Evolutionary conservation across 2,888 invertebrate genomes (phyloP), one percentile per base, ranked within the genome.

Genomic region (Meghimatium bilineatum): DNA sequence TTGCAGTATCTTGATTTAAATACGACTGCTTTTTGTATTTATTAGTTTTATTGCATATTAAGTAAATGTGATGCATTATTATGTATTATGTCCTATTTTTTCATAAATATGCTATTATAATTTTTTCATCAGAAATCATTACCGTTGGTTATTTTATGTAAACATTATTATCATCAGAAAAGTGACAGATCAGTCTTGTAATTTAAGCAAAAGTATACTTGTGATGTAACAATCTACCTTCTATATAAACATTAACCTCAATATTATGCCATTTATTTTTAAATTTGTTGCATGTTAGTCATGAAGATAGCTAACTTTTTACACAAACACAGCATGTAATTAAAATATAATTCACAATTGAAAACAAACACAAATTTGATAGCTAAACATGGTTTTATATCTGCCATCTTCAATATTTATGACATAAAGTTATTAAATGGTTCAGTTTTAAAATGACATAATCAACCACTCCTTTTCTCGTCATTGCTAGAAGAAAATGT

Each of bases 21-120:
- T 74, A 23, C 20, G 32, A 52, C 52, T 74, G 74, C 34, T 52
- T 20, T n/a, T 74, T 74, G n/a, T 74, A 56, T 49, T 74, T 74
- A 74, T 74, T 38, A 71, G 23, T 71, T 52, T 74, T 3, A 74
- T 34, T 49, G 36, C 52, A n/a, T 74, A 23, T 52, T 49, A 23
- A 17, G 8, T 74, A 20, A 49, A 49, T 74, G 29, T 74, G 26
- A 38, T 49, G 32, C 52, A 74, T 29, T 6, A 1, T 74, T 12
- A 14, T 74, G 44, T 72, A 8, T 5, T 72, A n/a, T 49, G 1
- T 44, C 44, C 44, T 12, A n/a, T 44, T 44, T 5, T 52, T 52
- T 74, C 52, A 32, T 34, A 74, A 52, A 17, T 52, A 52, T n/a
- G 0, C 49, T 32, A 23, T 32, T 74, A 32, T 56, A 2, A 49